A percentile compares a stretch with the other conserved stretches of the same genome.
These are phyloP conservation scores for Stichopus chloronotus DNA, from an alignment of 35 echinoderm and acorn worm species.

Conservation along the genomic window DNA sequence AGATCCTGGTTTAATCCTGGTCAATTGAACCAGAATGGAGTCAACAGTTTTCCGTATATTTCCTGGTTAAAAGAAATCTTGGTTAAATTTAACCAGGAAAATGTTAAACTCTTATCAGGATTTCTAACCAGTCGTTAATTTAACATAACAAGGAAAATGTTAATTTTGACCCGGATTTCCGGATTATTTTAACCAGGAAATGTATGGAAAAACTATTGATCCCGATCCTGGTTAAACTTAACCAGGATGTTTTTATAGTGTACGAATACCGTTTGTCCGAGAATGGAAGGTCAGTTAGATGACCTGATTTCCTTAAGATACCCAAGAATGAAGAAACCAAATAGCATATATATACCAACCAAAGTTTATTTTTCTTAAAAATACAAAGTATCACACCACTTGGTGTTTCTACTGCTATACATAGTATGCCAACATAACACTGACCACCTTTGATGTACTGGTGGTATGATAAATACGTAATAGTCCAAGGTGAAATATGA, in stretches of 20 bases:
- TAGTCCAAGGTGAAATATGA: neutral
- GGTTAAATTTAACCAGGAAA: neutral
- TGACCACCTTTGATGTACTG: slow-evolving; percentile 1
- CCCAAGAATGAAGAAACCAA: slow-evolving; percentile 1
- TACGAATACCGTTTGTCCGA: slow-evolving; percentile 7
- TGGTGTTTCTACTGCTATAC: slow-evolving; percentile 8
- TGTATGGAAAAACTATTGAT: too few species aligned
- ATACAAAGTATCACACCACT: slow-evolving; percentile 8
- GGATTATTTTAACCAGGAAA: too few species aligned
- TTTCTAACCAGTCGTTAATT: neutral
- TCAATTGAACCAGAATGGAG: too few species aligned
- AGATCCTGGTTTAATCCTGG: neutral
- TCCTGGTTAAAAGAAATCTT: neutral
- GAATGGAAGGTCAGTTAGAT: slow-evolving; percentile 8
- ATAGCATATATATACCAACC: neutral
- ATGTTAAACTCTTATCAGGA: slow-evolving; percentile 9
- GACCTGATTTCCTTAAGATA: neutral
- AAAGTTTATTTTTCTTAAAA: slow-evolving; percentile 6
- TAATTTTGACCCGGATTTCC: too few species aligned
- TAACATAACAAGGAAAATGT: too few species aligned
- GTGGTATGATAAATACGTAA: slow-evolving; percentile 4
- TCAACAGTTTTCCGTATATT: neutral
- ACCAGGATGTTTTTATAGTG: neutral
- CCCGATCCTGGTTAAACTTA: neutral
- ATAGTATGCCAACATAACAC: neutral